These are phyloP conservation scores for Monopterus albus DNA, from an alignment of 2,113 vertebrate genomes.

Conservation along the genomic window DNA sequence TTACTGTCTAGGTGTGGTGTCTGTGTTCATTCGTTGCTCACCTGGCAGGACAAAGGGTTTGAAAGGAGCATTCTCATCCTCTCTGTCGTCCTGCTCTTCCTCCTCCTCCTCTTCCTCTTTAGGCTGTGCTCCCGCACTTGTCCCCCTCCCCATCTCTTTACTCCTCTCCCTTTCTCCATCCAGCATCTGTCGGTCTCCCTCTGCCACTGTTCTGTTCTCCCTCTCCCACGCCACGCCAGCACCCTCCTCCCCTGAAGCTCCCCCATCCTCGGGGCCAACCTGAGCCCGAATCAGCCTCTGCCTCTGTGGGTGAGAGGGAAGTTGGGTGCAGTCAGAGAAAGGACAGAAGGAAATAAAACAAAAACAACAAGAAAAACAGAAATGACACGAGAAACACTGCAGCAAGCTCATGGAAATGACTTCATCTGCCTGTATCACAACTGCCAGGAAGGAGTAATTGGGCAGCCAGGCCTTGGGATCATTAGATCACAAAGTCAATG, in stretches of 20 bases:
- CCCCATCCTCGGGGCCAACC: slow-evolving; percentile 66
- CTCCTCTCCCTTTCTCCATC: slow-evolving; percentile 61
- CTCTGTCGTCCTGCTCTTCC: slow-evolving; percentile 63
- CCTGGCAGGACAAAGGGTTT: slow-evolving; percentile 78
- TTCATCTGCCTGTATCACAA: slow-evolving; percentile 3
- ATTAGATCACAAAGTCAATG: too few species aligned
- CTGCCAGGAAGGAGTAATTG: slow-evolving; percentile 10
- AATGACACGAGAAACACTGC: slow-evolving; percentile 1
- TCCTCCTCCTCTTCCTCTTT: slow-evolving; percentile 78
- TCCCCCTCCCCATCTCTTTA: slow-evolving; percentile 44
- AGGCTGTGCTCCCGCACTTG: slow-evolving; percentile 38
- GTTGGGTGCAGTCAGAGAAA: background rate
- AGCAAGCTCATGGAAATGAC: slow-evolving; percentile 2
- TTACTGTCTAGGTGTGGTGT: background rate
- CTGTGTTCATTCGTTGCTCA: slow-evolving; percentile 34
- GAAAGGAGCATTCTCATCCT: slow-evolving; percentile 65
- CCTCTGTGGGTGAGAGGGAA: slow-evolving; percentile 67
- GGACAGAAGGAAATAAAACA: background rate
- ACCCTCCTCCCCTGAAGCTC: slow-evolving; percentile 49
- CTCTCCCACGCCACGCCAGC: slow-evolving; percentile 55
- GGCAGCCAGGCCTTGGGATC: slow-evolving; percentile 29
- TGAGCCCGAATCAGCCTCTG: slow-evolving; percentile 80
- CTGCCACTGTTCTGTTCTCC: slow-evolving; percentile 70
- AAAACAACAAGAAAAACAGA: too few species aligned
- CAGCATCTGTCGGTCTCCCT: slow-evolving; percentile 60